Base-by-base conservation (phyloP, 2,888 invertebrate genomes). In the Tanypteryx hageni region DNA sequence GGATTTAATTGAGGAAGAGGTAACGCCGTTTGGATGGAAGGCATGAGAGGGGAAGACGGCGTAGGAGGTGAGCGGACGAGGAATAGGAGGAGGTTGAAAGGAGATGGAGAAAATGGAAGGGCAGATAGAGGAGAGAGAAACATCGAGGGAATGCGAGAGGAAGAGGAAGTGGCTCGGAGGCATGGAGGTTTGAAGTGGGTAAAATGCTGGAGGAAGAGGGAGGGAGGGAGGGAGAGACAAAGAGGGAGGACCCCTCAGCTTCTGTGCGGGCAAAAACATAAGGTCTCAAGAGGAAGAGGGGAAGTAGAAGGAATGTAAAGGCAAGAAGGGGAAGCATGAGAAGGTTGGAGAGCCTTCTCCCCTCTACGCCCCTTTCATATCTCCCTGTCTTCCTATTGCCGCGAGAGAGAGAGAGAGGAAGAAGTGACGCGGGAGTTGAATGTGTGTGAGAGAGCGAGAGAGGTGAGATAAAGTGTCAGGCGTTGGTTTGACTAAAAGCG, bases 231-330 rank as follows among this genome's bases (percentile, higher is more conserved):
- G 7, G 56, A 64, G 10, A 5, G 11, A 57, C 44, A 8, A 56
- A 7, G 64, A 44, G 64, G 44, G 86, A 61, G 86, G 86, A 86
- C 61, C 86, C 44, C 89, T 89, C 89, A 44, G 89, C 31, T 44
- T 31, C 27, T n/a, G 89, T 44, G 14, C 59, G 61, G 86, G 89
- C 44, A 89, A 89, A 89, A 89, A 89, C 89, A 89, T 89, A 44
- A 89, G 64, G 44, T 89, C 89, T 89, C 89, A 27, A 44, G 89
- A 31, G 89, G 44, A 61, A 16, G 61, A 89, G 31, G 31, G 61
- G 31, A 22, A 22, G 85, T 14, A 27, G 22, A 8, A 57, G 58
- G 85, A 57, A 58, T 18, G 44, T 44, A 44, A 44, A 44, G 44
- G 44, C 1, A 44, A 44, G 44, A 18, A 57, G 56, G 57, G 83